phyloP scores from a whole-genome alignment of 2,888 invertebrate genomes.

The Pammene fasciana region DNA sequence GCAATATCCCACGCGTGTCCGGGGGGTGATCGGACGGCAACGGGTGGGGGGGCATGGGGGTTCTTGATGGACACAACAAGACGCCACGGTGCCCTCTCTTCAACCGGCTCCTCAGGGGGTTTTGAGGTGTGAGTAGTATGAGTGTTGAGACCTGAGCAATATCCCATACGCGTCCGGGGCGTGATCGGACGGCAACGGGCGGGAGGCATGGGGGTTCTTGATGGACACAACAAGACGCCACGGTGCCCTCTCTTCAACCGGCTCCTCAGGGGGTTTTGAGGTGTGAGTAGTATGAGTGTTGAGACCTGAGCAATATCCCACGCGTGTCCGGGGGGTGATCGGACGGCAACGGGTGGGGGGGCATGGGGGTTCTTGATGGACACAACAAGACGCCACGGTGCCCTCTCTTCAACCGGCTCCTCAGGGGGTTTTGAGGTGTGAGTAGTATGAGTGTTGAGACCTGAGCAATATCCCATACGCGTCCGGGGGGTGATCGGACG shows the following conservation, averaged over 20 bases:
- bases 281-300: too few species aligned
- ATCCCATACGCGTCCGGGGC: conserved; percentile 75
- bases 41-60: conserved; percentile 73
- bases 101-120: conserved; percentile 57
- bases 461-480: conserved; percentile 76
- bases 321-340: conserved; percentile 68
- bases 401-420: too few species aligned
- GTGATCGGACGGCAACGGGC: conserved; percentile 65
- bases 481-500: conserved; percentile 66
- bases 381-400: too few species aligned
- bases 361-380: too few species aligned
- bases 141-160: conserved; percentile 75
- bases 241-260: conserved; percentile 72
- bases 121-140: too few species aligned
- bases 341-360: too few species aligned
- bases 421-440: too few species aligned
- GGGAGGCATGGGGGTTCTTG: conserved; percentile 71
- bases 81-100: conserved; percentile 76
- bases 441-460: too few species aligned
- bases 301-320: conserved; percentile 78
- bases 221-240: conserved; percentile 67
- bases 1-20: conserved; percentile 77
- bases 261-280: conserved; percentile 54
- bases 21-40: conserved; percentile 62
- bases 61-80: conserved; percentile 65